These are phyloP conservation scores for Poecilus cupreus DNA, from an alignment of 2,888 invertebrate species.

Conservation along the genomic window DNA sequence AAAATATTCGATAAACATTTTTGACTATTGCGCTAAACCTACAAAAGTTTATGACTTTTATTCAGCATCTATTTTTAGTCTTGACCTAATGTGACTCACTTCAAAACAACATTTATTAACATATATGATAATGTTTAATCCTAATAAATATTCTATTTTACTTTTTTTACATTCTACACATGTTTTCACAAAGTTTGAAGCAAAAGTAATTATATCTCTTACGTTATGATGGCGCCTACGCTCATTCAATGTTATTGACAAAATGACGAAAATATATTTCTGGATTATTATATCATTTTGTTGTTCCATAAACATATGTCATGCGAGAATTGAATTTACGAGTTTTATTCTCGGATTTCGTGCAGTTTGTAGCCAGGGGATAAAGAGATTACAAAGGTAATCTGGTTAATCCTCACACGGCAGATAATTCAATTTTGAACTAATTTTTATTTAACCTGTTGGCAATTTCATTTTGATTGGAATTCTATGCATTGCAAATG, in stretches of 20 bases:
- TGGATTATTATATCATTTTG: slow-evolving; percentile 20
- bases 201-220: slow-evolving; percentile 26
- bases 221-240: slow-evolving; percentile 23
- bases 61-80: slow-evolving; percentile 30
- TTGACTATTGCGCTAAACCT: not conserved
- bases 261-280: slow-evolving; percentile 38
- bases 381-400: no score
- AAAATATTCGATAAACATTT: not conserved
- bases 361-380: no score
- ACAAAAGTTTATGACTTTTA: not conserved
- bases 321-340: not conserved
- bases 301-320: not conserved
- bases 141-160: slow-evolving; percentile 29
- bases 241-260: slow-evolving; percentile 25
- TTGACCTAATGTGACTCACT: slow-evolving; percentile 36
- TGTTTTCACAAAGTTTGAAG: not conserved
- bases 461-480: no score
- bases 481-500: no score
- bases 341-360: not conserved
- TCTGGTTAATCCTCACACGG: no score
- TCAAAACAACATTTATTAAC: slow-evolving; percentile 22
- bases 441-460: no score
- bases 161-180: slow-evolving; percentile 26
- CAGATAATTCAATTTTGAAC: no score
- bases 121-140: slow-evolving; percentile 35